phyloP scores from a whole-genome alignment of 2,113 vertebrate genomes.

The Sinocyclocheilus anshuiensis region DNA sequence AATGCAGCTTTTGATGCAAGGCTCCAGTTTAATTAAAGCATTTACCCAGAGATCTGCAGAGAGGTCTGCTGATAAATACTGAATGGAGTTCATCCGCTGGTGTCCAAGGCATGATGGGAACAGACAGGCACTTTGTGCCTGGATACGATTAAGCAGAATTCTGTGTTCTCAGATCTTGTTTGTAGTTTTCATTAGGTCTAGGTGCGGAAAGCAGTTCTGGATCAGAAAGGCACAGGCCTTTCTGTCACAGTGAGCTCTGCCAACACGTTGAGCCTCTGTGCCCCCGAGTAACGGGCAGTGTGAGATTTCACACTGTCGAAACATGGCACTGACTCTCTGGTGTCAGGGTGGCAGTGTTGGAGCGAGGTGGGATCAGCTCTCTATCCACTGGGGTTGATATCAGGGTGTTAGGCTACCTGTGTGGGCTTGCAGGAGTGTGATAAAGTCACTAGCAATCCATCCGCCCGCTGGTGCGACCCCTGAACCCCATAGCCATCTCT shows the following conservation, averaged over 20 bases:
- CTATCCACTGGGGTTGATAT: constrained; percentile 43
- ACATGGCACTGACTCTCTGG: constrained; percentile 70
- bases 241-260: constrained; percentile 17
- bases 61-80: constrained; percentile 80
- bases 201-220: constrained; percentile 18
- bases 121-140: constrained; percentile 84
- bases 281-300: constrained; percentile 72
- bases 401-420: constrained; percentile 57
- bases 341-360: constrained; percentile 69
- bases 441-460: constrained; percentile 44
- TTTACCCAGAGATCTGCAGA: constrained; percentile 74
- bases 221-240: neutral
- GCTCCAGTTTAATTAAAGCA: constrained; percentile 91
- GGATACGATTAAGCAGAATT: constrained; percentile 65
- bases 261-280: constrained; percentile 45
- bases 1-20: constrained; percentile 87
- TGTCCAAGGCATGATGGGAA: constrained; percentile 67
- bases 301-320: constrained; percentile 81
- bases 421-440: constrained; percentile 44
- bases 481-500: neutral
- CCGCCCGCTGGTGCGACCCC: constrained; percentile 26
- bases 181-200: neutral
- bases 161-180: neutral
- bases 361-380: constrained; percentile 42
- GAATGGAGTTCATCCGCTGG: constrained; percentile 78